These are phyloP conservation scores for Scaptomyza flava DNA, from an alignment of 2,888 invertebrate genomes.

Conservation along the genomic window DNA sequence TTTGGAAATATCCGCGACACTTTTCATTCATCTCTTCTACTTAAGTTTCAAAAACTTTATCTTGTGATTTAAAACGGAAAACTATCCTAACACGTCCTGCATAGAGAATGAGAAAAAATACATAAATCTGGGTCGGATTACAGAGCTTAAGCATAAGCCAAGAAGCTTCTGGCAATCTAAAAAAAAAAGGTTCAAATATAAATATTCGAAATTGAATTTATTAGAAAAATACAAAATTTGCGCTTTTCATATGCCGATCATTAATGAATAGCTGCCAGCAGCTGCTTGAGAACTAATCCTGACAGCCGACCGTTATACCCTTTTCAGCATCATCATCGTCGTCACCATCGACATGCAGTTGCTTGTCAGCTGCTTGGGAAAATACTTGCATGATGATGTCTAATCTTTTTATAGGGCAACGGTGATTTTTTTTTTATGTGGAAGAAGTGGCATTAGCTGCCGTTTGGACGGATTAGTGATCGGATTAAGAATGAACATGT, in stretches of 20 bases:
- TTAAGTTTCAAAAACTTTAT: constrained; percentile 53
- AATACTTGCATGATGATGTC: constrained; percentile 57
- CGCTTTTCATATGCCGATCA: constrained; percentile 41
- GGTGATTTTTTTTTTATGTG: constrained; percentile 35
- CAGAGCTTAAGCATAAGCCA: constrained; percentile 38
- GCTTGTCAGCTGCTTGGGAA: constrained; percentile 73
- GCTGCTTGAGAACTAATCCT: constrained; percentile 55
- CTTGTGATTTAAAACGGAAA: constrained; percentile 42
- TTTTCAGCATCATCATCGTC: constrained; percentile 28
- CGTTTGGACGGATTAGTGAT: constrained; percentile 59
- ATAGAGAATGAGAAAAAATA: not conserved
- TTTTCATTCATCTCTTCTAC: constrained; percentile 43
- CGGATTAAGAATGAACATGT: constrained; percentile 76
- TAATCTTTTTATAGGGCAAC: constrained; percentile 70
- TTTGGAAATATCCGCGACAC: constrained; percentile 48
- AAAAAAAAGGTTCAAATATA: not conserved
- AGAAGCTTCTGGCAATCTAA: constrained; percentile 19
- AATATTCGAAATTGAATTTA: constrained; percentile 33
- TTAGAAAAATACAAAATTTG: constrained; percentile 11
- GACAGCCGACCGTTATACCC: constrained; percentile 50
- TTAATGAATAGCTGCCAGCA: constrained; percentile 63
- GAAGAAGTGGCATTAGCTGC: not conserved
- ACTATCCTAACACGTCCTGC: constrained; percentile 14
- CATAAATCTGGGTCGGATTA: constrained; percentile 44
- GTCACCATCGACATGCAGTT: constrained; percentile 15